Evolutionary conservation across 2,797 vertebrate species (phyloP).

Genomic region (Ataeniobius toweri): DNA sequence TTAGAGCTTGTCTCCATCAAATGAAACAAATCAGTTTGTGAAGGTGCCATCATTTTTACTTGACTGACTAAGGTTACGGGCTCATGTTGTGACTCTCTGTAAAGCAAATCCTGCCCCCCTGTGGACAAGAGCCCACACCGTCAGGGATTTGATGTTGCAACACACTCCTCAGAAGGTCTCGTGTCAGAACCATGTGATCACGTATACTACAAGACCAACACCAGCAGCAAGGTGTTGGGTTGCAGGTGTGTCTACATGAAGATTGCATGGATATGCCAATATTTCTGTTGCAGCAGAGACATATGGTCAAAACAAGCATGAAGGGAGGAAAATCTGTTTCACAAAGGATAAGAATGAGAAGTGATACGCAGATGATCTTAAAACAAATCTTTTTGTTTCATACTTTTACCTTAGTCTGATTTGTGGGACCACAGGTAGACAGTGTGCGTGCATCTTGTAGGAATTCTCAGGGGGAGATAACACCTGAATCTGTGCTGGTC

Average conservation of each 20-base stretch:
- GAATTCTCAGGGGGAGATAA: conserved; percentile 9
- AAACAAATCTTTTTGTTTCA: not conserved
- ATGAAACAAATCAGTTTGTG: not conserved
- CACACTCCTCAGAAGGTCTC: conserved; percentile 15
- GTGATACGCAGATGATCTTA: not conserved
- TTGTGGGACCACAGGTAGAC: not conserved
- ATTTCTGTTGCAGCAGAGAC: not conserved
- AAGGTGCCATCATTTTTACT: not conserved
- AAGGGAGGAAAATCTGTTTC: not conserved
- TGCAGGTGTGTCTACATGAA: not conserved
- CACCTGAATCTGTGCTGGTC: conserved; percentile 6
- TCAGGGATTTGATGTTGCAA: conserved; percentile 8
- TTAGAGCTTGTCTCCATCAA: not conserved
- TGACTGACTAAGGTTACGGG: not conserved
- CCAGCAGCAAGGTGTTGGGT: not conserved
- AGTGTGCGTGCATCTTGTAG: not conserved
- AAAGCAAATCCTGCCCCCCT: conserved; percentile 47
- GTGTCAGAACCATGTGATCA: conserved; percentile 32
- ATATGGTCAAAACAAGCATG: not conserved
- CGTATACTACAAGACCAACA: conserved; percentile 1
- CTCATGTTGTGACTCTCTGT: not conserved
- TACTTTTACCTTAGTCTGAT: not conserved
- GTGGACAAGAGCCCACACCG: conserved; percentile 32
- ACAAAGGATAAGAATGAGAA: not conserved
- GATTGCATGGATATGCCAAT: not conserved